These are phyloP conservation scores for Ornithorhynchus anatinus DNA, from an alignment of 2,113 vertebrate genomes.

Conservation along the genomic window DNA sequence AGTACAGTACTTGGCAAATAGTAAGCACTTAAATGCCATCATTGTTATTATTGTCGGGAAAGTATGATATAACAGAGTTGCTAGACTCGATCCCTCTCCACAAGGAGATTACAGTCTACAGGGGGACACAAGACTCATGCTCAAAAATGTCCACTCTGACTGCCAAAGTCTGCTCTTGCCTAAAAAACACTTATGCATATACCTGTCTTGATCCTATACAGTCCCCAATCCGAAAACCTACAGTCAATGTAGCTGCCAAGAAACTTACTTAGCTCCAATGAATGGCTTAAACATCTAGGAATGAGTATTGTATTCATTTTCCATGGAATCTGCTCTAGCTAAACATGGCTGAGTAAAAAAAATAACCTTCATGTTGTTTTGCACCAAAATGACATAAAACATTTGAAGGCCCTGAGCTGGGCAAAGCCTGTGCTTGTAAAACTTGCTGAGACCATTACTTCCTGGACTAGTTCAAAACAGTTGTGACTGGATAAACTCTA, in stretches of 20 bases:
- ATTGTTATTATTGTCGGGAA: no score
- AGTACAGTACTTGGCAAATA: no score
- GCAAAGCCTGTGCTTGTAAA: slow-evolving; percentile 39
- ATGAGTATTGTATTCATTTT: slow-evolving; percentile 23
- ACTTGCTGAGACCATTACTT: slow-evolving; percentile 42
- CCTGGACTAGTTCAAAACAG: slow-evolving; percentile 38
- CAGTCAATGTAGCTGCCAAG: neutral
- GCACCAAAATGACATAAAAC: slow-evolving; percentile 12
- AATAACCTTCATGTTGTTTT: slow-evolving; percentile 32
- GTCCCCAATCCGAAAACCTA: neutral
- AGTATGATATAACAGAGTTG: no score
- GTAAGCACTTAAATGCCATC: no score
- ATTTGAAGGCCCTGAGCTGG: slow-evolving; percentile 9
- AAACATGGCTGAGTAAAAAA: slow-evolving; percentile 14
- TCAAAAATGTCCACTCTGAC: no score
- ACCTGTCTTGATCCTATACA: no score
- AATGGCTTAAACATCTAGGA: slow-evolving; percentile 13
- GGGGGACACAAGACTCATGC: no score
- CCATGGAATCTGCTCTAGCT: slow-evolving; percentile 27
- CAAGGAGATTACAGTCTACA: no score
- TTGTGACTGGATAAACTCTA: slow-evolving; percentile 40
- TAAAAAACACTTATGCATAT: no score
- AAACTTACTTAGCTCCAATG: neutral
- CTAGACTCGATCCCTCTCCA: no score
- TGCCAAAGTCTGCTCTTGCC: no score